A percentile compares a stretch with the other conserved stretches of the same genome.
Conservation (phyloP, 1,140 invertebrate genomes). For the Polypedilum vanderplanki region DNA sequence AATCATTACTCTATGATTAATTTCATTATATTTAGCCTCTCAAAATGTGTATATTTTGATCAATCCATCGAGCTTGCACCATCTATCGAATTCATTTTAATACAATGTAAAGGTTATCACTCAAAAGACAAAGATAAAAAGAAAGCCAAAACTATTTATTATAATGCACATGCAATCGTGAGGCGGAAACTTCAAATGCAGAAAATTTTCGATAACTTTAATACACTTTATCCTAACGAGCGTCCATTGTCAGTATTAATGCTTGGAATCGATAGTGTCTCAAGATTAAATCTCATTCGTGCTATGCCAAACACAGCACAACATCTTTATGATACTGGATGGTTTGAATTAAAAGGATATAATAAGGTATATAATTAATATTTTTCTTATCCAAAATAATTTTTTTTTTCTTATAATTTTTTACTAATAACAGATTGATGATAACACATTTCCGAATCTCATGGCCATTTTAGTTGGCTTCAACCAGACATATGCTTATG, state of each 20-base stretch:
- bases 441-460: conserved; percentile 77
- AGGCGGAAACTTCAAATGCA: conserved; percentile 35
- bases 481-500: conserved; percentile 45
- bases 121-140: conserved; percentile 16
- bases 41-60: conserved; percentile 42
- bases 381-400: neutral
- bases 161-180: conserved; percentile 40
- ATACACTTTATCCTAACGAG: conserved; percentile 33
- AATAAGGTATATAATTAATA: conserved; percentile 44
- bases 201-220: conserved; percentile 38
- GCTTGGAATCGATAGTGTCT: conserved; percentile 76
- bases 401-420: conserved; percentile 6
- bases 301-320: conserved; percentile 65
- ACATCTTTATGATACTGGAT: conserved; percentile 53
- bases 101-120: conserved; percentile 41
- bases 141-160: conserved; percentile 37
- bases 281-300: conserved; percentile 64
- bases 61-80: conserved; percentile 39
- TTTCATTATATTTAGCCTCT: conserved; percentile 32
- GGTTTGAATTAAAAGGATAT: conserved; percentile 48
- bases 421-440: conserved; percentile 52
- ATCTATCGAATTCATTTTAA: conserved; percentile 46
- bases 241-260: conserved; percentile 52
- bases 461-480: conserved; percentile 67
- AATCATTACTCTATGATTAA: conserved; percentile 30